Percentiles rank a stretch among this genome's conserved stretches.
These are phyloP conservation scores for Calosoma granatense DNA, from an alignment of 1,140 invertebrate species.

Conservation along the genomic window DNA sequence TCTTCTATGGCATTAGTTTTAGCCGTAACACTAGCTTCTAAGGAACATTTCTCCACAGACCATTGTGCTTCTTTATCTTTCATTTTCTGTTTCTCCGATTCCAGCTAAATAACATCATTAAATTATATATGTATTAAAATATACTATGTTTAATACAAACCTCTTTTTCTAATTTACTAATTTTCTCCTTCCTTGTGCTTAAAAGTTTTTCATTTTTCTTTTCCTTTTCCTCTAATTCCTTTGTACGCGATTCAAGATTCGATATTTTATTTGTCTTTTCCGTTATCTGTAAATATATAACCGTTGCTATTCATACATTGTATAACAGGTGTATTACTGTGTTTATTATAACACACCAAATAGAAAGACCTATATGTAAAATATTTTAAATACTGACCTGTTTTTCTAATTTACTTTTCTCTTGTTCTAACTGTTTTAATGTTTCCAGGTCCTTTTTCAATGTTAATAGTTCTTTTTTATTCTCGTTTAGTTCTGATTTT, in stretches of 20 bases:
- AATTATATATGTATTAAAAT: conserved; percentile 14
- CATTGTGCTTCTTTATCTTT: conserved; percentile 45
- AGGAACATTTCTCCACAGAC: conserved; percentile 43
- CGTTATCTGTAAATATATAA: conserved; percentile 35
- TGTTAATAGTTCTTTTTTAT: conserved; percentile 46
- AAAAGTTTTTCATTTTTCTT: conserved; percentile 47
- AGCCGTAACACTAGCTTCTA: conserved; percentile 44
- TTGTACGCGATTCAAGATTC: conserved; percentile 47
- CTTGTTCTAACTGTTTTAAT: conserved; percentile 40
- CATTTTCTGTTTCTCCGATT: conserved; percentile 44
- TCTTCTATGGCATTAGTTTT: conserved; percentile 48
- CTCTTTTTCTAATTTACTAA: conserved; percentile 49
- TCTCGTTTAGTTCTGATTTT: no score
- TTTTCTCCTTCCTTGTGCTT: conserved; percentile 44
- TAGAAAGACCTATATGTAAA: no score
- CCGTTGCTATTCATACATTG: no score
- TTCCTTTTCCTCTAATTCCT: conserved; percentile 48
- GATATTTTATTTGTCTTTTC: conserved; percentile 45
- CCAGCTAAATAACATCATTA: conserved; percentile 36
- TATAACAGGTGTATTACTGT: no score
- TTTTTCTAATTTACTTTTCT: conserved; percentile 19
- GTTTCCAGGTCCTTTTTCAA: conserved; percentile 46
- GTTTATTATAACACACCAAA: no score
- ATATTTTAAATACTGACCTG: no score
- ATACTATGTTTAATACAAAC: conserved; percentile 28